A percentile compares a stretch with the other conserved stretches of the same genome.
phyloP scores from a whole-genome alignment of 2,888 invertebrate species.

The Pristionchus exspectatus region DNA sequence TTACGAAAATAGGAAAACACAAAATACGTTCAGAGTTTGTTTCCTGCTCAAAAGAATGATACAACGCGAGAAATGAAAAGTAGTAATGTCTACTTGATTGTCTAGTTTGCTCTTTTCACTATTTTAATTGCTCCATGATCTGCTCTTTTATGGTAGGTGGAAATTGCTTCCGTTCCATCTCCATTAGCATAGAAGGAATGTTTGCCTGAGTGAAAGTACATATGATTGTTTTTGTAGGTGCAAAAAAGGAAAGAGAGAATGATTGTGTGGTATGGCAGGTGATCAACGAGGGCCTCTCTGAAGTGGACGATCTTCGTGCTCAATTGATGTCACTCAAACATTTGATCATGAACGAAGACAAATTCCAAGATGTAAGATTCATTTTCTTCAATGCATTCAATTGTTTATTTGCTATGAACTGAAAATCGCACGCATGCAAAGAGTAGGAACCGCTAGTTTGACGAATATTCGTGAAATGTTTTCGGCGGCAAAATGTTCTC shows the following conservation, averaged over 20 bases:
- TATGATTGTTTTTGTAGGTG: not conserved
- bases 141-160: not conserved
- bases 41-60: too few relatives aligned
- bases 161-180: conserved; percentile 33
- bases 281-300: conserved; percentile 50
- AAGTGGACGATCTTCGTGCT: conserved; percentile 51
- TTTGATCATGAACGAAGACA: conserved; percentile 36
- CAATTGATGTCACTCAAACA: conserved; percentile 46
- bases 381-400: too few relatives aligned
- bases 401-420: not conserved
- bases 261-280: not conserved
- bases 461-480: not conserved
- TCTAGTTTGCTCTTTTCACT: not conserved
- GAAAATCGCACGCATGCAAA: not conserved
- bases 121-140: not conserved
- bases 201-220: not conserved
- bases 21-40: too few relatives aligned
- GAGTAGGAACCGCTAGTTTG: not conserved
- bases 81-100: not conserved
- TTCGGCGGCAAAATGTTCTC: not conserved
- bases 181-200: conserved; percentile 7
- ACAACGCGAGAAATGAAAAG: not conserved
- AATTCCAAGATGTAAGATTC: conserved; percentile 39
- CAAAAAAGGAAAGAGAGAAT: not conserved
- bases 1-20: too few relatives aligned